These are phyloP conservation scores for Pitta sordida DNA, from an alignment of 2,113 vertebrate genomes.

Conservation along the genomic window DNA sequence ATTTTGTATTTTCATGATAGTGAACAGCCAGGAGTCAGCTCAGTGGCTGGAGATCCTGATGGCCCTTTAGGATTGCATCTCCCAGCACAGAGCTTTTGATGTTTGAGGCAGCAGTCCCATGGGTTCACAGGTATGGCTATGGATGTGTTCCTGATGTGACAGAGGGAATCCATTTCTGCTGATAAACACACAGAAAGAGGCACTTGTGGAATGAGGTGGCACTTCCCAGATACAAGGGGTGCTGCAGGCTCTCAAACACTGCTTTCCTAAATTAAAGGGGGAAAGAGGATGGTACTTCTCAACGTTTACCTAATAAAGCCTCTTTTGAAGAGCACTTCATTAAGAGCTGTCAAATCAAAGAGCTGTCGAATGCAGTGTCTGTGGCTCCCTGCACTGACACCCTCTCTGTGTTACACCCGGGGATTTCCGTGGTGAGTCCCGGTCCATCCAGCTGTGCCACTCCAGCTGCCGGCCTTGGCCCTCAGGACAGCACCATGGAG, in stretches of 20 bases:
- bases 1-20: not conserved
- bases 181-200: not conserved
- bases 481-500: not conserved
- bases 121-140: not conserved
- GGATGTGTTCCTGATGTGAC: not conserved
- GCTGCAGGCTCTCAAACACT: not conserved
- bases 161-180: not conserved
- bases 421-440: not conserved
- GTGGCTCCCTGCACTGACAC: not conserved
- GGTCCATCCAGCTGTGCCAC: rapidly evolving
- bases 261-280: not conserved
- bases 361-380: not conserved
- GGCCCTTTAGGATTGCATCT: not conserved
- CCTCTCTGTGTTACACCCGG: not conserved
- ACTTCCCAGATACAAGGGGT: not conserved
- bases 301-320: not conserved
- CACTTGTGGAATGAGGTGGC: not conserved
- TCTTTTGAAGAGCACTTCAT: not conserved
- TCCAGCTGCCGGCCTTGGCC: not conserved
- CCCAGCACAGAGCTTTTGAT: not conserved
- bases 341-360: not conserved
- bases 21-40: not conserved
- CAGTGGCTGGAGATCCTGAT: not conserved
- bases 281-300: not conserved
- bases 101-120: rapidly evolving